Conservation (phyloP, 2,113 vertebrate genomes). For the Rutilus rutilus region DNA sequence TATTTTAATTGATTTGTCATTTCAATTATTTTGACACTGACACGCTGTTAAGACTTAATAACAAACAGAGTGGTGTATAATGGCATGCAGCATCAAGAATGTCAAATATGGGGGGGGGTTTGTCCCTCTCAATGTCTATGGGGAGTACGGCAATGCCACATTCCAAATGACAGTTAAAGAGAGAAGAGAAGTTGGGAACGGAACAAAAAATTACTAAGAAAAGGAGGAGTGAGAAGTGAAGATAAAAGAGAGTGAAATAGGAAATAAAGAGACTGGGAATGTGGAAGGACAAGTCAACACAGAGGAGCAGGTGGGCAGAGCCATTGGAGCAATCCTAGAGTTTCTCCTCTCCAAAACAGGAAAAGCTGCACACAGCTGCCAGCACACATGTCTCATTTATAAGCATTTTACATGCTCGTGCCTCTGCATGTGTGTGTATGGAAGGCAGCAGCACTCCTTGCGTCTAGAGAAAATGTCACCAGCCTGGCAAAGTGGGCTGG, state of each 20-base stretch:
- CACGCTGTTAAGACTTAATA: no score
- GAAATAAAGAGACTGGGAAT: neutral
- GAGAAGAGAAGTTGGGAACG: neutral
- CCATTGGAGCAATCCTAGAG: conserved; percentile 30
- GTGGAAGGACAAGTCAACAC: neutral
- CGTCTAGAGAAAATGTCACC: conserved; percentile 27
- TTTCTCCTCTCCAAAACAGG: conserved; percentile 15
- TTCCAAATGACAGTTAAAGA: no score
- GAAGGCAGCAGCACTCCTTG: neutral
- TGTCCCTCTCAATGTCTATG: no score
- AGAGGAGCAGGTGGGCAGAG: conserved; percentile 56
- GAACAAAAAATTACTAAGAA: neutral
- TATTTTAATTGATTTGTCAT: neutral
- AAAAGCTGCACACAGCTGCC: conserved; percentile 46
- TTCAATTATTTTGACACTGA: neutral
- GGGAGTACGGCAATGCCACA: no score
- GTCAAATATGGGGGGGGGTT: neutral
- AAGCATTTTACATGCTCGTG: conserved; percentile 5
- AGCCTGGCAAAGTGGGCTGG: conserved; percentile 32
- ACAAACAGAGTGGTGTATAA: no score
- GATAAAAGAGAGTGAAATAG: conserved; percentile 23
- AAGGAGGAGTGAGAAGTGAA: conserved; percentile 15
- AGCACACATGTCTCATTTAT: conserved; percentile 59
- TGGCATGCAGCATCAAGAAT: neutral
- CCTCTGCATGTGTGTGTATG: conserved; percentile 26